These are phyloP conservation scores for Drosophila phalerata DNA, from an alignment of 2,888 invertebrate genomes.

Conservation along the genomic window DNA sequence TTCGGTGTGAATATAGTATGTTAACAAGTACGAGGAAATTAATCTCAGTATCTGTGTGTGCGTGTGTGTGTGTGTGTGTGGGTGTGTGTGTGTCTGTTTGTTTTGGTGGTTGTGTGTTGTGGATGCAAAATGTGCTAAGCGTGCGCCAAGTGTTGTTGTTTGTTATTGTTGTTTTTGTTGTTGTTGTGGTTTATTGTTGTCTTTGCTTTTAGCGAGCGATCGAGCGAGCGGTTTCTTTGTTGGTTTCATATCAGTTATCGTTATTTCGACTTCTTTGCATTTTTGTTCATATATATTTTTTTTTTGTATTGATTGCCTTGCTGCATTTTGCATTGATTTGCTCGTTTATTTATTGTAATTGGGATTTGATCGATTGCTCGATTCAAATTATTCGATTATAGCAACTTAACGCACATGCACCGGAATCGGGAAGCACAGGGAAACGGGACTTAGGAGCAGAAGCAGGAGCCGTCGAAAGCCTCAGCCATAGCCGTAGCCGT, in stretches of 20 bases:
- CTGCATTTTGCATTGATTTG: constrained; percentile 70
- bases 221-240: constrained; percentile 28
- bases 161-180: constrained; percentile 26
- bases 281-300: constrained; percentile 42
- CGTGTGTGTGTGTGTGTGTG: constrained; percentile 13
- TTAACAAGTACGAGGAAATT: constrained; percentile 25
- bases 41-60: constrained; percentile 19
- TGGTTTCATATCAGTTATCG: constrained; percentile 26
- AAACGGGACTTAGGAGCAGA: constrained; percentile 78
- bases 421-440: constrained; percentile 79
- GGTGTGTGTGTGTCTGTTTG: constrained; percentile 5
- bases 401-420: constrained; percentile 79
- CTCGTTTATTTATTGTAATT: constrained; percentile 52
- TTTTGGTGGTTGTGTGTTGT: constrained; percentile 19
- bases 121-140: constrained; percentile 76
- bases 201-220: constrained; percentile 58
- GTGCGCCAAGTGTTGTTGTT: constrained; percentile 65
- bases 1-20: constrained; percentile 35
- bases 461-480: constrained; percentile 77
- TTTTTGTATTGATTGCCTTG: constrained; percentile 44
- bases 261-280: constrained; percentile 26
- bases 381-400: constrained; percentile 61
- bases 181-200: constrained; percentile 42
- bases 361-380: constrained; percentile 63
- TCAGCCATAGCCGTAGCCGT: constrained; percentile 60